phyloP scores from a whole-genome alignment of 2,888 invertebrate genomes.

The Xanthia icteritia region DNA sequence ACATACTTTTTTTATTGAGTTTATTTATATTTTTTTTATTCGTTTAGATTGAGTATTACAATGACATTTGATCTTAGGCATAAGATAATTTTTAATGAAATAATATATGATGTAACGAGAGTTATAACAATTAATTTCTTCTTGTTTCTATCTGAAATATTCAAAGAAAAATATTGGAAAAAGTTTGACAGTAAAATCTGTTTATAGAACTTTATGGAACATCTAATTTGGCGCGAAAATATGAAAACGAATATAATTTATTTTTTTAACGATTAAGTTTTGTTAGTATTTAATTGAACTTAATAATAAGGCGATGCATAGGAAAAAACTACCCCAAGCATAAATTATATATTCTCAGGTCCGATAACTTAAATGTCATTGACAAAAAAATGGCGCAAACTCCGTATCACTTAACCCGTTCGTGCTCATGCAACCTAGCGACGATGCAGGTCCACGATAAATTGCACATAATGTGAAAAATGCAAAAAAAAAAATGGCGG shows the following conservation, averaged over 20 bases:
- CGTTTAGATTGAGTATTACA: constrained; percentile 39
- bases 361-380: constrained; percentile 46
- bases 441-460: constrained; percentile 38
- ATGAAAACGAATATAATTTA: not conserved
- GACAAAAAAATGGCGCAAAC: constrained; percentile 40
- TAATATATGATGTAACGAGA: constrained; percentile 63
- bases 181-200: not conserved
- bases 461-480: constrained; percentile 57
- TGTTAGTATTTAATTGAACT: too few relatives aligned
- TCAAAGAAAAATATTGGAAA: not conserved
- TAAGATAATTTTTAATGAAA: constrained; percentile 59
- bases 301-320: not conserved
- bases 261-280: not conserved
- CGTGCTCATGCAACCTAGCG: constrained; percentile 14
- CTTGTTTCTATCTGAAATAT: constrained; percentile 21
- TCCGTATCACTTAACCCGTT: constrained; percentile 49
- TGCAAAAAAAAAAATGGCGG: constrained; percentile 41
- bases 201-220: not conserved
- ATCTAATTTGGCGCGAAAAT: not conserved
- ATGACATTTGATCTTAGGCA: constrained; percentile 62
- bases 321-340: not conserved
- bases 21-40: constrained; percentile 28
- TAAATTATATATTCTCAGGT: not conserved
- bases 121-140: constrained; percentile 36
- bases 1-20: constrained; percentile 13